Conservation (phyloP, 1,140 invertebrate genomes). For the Tribolium madens region DNA sequence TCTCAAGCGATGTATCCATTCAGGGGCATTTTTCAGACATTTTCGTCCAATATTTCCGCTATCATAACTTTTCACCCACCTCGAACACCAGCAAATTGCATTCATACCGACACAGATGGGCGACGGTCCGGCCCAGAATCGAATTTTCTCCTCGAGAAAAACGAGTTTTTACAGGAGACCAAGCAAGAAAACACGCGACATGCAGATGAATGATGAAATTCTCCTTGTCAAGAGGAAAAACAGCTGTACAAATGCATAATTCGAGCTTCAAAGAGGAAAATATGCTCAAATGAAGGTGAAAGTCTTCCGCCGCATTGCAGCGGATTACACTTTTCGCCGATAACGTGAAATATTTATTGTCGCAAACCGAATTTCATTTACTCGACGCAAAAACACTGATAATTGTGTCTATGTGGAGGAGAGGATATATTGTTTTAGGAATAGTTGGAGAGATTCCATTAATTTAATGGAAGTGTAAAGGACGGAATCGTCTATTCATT, state of each 20-base stretch:
- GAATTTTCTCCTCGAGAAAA: conserved; percentile 50
- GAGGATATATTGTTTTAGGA: conserved; percentile 18
- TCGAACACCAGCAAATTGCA: conserved; percentile 48
- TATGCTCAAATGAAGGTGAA: conserved; percentile 40
- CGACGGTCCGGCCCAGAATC: conserved; percentile 46
- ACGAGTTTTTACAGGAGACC: conserved; percentile 47
- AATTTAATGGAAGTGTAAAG: conserved; percentile 36
- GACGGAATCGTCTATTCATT: conserved; percentile 19
- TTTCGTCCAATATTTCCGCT: conserved; percentile 47
- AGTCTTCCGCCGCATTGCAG: conserved; percentile 14
- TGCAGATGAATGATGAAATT: not conserved
- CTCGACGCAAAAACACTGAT: conserved; percentile 7
- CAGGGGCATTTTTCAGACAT: conserved; percentile 46
- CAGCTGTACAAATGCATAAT: not conserved
- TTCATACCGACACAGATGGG: conserved; percentile 51
- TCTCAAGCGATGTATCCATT: conserved; percentile 6
- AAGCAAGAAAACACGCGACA: conserved; percentile 35
- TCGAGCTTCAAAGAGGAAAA: conserved; percentile 25
- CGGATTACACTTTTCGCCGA: conserved; percentile 14
- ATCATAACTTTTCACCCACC: conserved; percentile 41
- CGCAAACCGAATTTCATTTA: conserved; percentile 9
- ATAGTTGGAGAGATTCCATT: conserved; percentile 18
- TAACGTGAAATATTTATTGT: not conserved
- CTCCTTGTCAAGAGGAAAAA: not conserved
- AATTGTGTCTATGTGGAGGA: conserved; percentile 4